Evolutionary conservation across 2,113 vertebrate genomes (phyloP).

Genomic region (Pholis gunnellus): DNA sequence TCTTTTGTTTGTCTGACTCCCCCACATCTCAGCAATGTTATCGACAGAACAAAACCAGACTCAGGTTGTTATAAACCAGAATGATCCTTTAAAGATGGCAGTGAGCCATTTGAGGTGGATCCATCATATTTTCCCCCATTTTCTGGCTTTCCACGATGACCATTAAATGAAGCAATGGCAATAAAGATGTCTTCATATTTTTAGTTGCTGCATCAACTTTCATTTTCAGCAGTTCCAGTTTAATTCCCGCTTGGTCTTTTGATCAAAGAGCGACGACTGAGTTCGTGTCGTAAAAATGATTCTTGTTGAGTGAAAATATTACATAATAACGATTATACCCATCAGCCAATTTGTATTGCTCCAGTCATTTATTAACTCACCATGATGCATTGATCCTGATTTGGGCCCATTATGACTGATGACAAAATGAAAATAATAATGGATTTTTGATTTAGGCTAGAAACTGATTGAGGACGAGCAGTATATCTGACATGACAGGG

Average conservation of each 20-base stretch:
- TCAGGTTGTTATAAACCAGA: not conserved
- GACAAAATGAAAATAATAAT: constrained; percentile 66
- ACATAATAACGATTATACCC: constrained; percentile 50
- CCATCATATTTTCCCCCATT: not conserved
- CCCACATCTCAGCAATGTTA: not conserved
- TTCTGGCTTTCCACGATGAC: not conserved
- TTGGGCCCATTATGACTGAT: constrained; percentile 55
- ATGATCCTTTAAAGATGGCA: not conserved
- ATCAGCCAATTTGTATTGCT: constrained; percentile 58
- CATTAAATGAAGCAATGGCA: constrained; percentile 12
- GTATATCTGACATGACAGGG: constrained; percentile 57
- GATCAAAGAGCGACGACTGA: constrained; percentile 15
- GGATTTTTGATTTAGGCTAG: constrained; percentile 70
- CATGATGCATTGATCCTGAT: constrained; percentile 60
- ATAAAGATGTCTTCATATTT: not conserved
- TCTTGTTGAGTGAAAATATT: constrained; percentile 38
- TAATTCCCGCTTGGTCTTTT: constrained; percentile 21
- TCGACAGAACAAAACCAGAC: not conserved
- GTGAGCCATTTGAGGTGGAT: not conserved
- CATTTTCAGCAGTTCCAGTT: constrained; percentile 13
- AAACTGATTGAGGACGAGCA: constrained; percentile 42
- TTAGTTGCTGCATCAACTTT: constrained; percentile 6
- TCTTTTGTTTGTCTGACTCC: not conserved
- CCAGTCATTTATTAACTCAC: constrained; percentile 58
- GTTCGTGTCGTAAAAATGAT: constrained; percentile 26